These are phyloP conservation scores for Agrochola litura DNA, from an alignment of 2,888 invertebrate genomes.

Conservation along the genomic window DNA sequence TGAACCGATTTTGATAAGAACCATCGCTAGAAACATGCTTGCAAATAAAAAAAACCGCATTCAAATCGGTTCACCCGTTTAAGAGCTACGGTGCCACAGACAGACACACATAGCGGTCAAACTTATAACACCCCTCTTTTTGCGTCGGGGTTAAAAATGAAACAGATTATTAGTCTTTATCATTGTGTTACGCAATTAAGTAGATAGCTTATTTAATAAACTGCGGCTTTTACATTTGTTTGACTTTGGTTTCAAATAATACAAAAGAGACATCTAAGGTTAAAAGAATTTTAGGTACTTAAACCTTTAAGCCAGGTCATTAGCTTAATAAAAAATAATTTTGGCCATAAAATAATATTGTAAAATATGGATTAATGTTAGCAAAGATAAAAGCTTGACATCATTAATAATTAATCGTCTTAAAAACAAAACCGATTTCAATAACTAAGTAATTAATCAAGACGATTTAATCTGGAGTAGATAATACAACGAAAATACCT, in stretches of 20 bases:
- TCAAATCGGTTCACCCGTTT: too few relatives aligned
- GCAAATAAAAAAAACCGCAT: too few relatives aligned
- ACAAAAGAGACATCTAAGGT: not conserved
- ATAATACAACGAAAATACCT: not conserved
- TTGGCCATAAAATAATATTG: not conserved
- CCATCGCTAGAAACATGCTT: too few relatives aligned
- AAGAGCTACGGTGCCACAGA: too few relatives aligned
- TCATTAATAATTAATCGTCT: slow-evolving; percentile 2
- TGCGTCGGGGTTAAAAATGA: too few relatives aligned
- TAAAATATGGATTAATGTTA: not conserved
- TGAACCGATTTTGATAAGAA: too few relatives aligned
- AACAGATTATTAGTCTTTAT: too few relatives aligned
- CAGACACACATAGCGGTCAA: too few relatives aligned
- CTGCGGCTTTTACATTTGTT: not conserved
- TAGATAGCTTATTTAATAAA: not conserved
- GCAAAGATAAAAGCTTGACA: not conserved
- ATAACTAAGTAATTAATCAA: slow-evolving; percentile 3
- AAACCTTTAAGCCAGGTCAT: not conserved
- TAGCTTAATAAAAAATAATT: not conserved
- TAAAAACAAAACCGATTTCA: not conserved
- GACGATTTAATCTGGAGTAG: not conserved
- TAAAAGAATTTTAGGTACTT: not conserved
- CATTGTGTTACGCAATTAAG: too few relatives aligned
- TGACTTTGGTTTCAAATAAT: not conserved
- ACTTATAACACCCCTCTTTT: too few relatives aligned